Evolutionary conservation across 1,140 invertebrate species (phyloP).

Genomic region (Trachymyrmex cornetzi): DNA sequence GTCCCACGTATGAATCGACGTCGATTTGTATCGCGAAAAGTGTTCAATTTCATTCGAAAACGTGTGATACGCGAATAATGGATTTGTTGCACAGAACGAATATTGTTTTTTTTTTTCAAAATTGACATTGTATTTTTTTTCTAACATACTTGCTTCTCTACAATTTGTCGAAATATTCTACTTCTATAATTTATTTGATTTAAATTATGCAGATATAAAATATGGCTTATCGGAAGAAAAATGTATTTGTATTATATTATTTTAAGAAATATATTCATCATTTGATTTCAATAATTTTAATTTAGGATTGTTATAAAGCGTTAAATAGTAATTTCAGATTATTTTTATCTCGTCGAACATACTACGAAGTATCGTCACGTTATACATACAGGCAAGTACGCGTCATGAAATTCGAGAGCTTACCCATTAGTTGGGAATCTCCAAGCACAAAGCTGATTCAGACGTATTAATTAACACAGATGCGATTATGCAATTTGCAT

Average conservation of each 20-base stretch:
- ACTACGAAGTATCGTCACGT: neutral
- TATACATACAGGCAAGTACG: neutral
- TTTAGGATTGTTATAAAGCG: neutral
- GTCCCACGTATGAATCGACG: neutral
- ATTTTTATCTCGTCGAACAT: constrained; percentile 10
- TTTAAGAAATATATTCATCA: neutral
- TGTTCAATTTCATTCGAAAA: neutral
- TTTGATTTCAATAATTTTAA: constrained; percentile 6
- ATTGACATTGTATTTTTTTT: neutral
- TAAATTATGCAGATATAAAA: neutral
- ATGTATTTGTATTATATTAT: too few relatives aligned
- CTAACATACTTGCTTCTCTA: neutral
- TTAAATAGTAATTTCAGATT: neutral
- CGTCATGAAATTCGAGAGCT: constrained; percentile 48
- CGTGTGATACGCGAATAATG: neutral
- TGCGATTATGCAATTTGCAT: constrained; percentile 26
- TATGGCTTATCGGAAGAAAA: neutral
- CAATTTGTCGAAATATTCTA: neutral
- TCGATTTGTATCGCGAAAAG: constrained; percentile 20
- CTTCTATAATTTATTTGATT: neutral
- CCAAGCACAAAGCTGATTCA: constrained; percentile 42
- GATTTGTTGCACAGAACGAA: neutral
- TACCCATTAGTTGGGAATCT: constrained; percentile 52
- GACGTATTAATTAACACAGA: constrained; percentile 50
- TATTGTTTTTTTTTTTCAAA: neutral